Evolutionary conservation across 2,797 vertebrate genomes (phyloP), one percentile per base, ranked within the genome.

Genomic region (Rhynchonycteris naso): DNA sequence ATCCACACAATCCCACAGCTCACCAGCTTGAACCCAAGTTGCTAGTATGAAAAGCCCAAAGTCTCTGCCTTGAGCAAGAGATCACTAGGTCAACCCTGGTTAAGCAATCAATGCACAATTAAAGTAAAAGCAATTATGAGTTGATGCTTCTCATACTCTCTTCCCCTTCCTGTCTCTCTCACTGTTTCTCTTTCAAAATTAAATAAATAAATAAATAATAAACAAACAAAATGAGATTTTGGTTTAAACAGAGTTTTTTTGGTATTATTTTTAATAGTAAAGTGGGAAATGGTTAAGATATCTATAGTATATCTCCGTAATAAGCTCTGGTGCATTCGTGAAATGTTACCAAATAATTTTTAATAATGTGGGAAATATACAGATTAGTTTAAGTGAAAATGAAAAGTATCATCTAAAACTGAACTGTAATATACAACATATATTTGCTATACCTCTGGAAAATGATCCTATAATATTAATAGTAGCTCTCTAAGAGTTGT

Each of bases 221-320:
- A 43, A 43, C 8, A 43, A 43, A 43, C 8, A 43, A 43, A 95
- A 78, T 91, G n/a, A 85, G 54, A 71, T n/a, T 61, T 88, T n/a
- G 35, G 0, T 61, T 80, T 72, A 96, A 85, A 7, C 38, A 58
- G 5, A 72, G 35, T 38, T 35, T 83, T 88, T 75, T 18, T 1
- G 81, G 8, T 11, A 72, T 90, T 88, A 30, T 81, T 93, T 87
- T 96, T 59, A 88, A 83, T 61, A 91, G 7, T 24, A 13, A 88
- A 82, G 11, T 95, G 54, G 61, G 33, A 66, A 71, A 66, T 89
- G 28, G 26, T 69, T 83, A 81, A 87, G 38, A 87, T 79, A 69
- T 28, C 6, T 58, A 0, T 50, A 72, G 1, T 54, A 28, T 43
- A 78, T 19, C 9, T 4, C 79, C 33, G 15, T 56, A 56, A 28